Percentiles rank a stretch among this genome's conserved stretches.
These are phyloP conservation scores for Dolomedes plantarius DNA, from an alignment of 2,888 invertebrate genomes.

Conservation along the genomic window DNA sequence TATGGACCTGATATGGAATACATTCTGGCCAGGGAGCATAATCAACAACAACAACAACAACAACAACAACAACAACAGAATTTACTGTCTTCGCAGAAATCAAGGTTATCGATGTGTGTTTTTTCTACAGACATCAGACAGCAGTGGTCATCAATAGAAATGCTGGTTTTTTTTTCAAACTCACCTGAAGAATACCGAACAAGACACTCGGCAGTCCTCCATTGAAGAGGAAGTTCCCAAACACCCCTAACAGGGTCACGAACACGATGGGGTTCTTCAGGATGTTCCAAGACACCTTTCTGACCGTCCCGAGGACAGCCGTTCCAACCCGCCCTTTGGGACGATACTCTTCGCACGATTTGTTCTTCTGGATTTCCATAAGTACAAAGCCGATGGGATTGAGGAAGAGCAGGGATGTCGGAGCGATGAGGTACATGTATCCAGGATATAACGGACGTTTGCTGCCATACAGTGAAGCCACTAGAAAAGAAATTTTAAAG, in stretches of 20 bases:
- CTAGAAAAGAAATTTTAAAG: slow-evolving; percentile 79
- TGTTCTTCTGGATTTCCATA: slow-evolving; percentile 85
- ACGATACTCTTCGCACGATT: neutral
- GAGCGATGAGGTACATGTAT: slow-evolving; percentile 94
- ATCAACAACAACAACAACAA: too few species aligned
- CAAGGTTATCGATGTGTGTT: too few species aligned
- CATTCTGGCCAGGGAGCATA: too few species aligned
- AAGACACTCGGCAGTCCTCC: slow-evolving; percentile 86
- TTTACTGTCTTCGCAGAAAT: too few species aligned
- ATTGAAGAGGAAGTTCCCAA: slow-evolving; percentile 88
- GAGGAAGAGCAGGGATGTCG: slow-evolving; percentile 92
- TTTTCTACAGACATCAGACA: too few species aligned
- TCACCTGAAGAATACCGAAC: slow-evolving; percentile 85
- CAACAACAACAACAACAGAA: too few species aligned
- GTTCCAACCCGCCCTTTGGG: slow-evolving; percentile 11
- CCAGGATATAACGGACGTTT: slow-evolving; percentile 92
- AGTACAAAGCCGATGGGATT: slow-evolving; percentile 93
- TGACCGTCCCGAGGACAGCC: slow-evolving; percentile 31
- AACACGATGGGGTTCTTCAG: slow-evolving; percentile 91
- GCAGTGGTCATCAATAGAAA: too few species aligned
- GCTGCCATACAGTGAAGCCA: slow-evolving; percentile 88
- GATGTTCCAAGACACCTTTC: slow-evolving; percentile 81
- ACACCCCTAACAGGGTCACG: slow-evolving; percentile 92
- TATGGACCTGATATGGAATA: too few species aligned
- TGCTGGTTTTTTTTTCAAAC: too few species aligned